Percentiles rank a stretch among this genome's conserved stretches.
These are phyloP conservation scores for Chinchilla lanigera DNA, from an alignment of 2,113 vertebrate species.

Conservation along the genomic window DNA sequence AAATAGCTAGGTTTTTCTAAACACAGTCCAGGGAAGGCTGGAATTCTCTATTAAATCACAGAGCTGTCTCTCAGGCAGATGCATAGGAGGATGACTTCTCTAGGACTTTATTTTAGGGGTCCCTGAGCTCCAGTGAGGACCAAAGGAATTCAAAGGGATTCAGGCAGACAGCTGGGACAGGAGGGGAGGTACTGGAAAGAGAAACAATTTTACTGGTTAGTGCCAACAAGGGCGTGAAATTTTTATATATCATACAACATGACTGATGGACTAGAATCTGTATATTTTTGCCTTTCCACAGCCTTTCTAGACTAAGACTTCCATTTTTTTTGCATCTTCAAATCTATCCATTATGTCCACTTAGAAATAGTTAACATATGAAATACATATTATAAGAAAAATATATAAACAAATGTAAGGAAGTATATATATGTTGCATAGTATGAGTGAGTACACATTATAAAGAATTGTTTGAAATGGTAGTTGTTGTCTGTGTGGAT, in stretches of 20 bases:
- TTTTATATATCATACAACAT: neutral
- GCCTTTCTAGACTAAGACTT: neutral
- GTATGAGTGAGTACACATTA: neutral
- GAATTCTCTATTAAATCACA: neutral
- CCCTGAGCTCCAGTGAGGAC: neutral
- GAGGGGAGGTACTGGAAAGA: neutral
- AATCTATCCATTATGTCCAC: neutral
- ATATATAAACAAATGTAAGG: neutral
- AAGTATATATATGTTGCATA: neutral
- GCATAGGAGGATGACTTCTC: neutral
- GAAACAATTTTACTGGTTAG: neutral
- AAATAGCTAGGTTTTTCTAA: neutral
- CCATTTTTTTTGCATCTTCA: neutral
- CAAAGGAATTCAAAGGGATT: neutral
- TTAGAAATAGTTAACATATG: neutral
- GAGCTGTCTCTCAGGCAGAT: neutral
- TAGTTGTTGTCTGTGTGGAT: neutral
- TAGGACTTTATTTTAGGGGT: neutral
- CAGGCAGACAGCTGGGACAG: neutral
- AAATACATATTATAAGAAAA: neutral
- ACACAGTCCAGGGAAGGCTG: neutral
- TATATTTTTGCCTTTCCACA: neutral
- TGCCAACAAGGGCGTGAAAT: neutral
- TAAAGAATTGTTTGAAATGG: neutral
- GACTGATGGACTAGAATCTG: neutral